phyloP scores from a whole-genome alignment of 2,888 invertebrate genomes.

The Cerastis leucographa region DNA sequence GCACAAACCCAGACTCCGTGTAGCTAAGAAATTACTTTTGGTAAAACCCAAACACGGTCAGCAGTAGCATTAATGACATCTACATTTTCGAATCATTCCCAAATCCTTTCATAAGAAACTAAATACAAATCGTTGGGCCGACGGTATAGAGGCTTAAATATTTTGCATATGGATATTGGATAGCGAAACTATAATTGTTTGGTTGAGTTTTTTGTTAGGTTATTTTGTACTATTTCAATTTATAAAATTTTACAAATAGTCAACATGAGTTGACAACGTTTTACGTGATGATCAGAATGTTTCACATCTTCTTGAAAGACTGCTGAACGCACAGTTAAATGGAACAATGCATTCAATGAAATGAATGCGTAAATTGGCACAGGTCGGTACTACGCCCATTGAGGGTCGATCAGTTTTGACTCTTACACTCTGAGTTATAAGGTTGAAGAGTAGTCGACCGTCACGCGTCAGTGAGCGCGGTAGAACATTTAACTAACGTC shows the following conservation, averaged over 20 bases:
- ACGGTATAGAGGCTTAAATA: slow-evolving; percentile 5
- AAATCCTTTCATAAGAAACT: neutral
- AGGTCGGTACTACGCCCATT: neutral
- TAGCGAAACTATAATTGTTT: slow-evolving; percentile 21
- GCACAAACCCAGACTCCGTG: no score
- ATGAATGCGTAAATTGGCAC: neutral
- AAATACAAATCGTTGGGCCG: slow-evolving; percentile 14
- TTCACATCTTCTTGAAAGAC: neutral
- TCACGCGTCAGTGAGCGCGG: no score
- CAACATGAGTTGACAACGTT: neutral
- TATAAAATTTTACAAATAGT: neutral
- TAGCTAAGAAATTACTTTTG: neutral
- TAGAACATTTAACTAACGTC: neutral
- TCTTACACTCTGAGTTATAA: no score
- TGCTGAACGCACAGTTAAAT: neutral
- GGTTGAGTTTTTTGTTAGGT: slow-evolving; percentile 7
- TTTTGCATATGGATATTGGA: slow-evolving; percentile 41
- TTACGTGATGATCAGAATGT: neutral
- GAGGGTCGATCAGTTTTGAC: no score
- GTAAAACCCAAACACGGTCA: neutral
- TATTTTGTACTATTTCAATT: slow-evolving; percentile 12
- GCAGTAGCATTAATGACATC: neutral
- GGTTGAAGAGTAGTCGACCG: no score
- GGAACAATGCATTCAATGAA: neutral
- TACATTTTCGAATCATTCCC: no score